phyloP scores from a whole-genome alignment of 1,140 invertebrate species.

The Copidosoma floridanum region DNA sequence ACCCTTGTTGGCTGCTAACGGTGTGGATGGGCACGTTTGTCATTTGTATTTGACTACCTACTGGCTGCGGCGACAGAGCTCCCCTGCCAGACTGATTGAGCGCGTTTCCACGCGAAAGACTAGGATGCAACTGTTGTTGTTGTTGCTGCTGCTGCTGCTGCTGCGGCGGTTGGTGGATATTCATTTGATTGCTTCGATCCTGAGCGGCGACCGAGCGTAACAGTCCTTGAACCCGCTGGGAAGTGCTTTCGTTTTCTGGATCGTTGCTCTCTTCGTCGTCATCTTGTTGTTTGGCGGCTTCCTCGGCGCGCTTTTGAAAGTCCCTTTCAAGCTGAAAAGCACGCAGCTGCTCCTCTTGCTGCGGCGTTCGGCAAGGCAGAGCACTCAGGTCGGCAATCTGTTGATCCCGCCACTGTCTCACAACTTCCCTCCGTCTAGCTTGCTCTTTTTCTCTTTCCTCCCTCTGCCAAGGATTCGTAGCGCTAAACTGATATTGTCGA shows the following conservation, averaged over 20 bases:
- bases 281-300: conserved; percentile 73
- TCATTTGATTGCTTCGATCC: conserved; percentile 30
- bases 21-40: conserved; percentile 40
- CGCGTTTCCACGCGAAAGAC: conserved; percentile 35
- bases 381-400: conserved; percentile 76
- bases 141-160: neutral
- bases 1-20: conserved; percentile 37
- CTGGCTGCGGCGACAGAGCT: conserved; percentile 39
- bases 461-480: conserved; percentile 81
- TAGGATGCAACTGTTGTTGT: neutral
- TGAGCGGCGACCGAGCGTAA: conserved; percentile 47
- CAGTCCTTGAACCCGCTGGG: conserved; percentile 55
- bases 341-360: conserved; percentile 84
- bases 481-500: conserved; percentile 56
- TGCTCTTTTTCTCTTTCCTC: conserved; percentile 84
- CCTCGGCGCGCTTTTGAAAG: conserved; percentile 82
- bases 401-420: conserved; percentile 74
- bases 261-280: conserved; percentile 68
- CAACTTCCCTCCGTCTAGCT: conserved; percentile 68
- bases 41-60: conserved; percentile 42
- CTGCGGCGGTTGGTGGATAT: neutral
- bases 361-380: conserved; percentile 66
- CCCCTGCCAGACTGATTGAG: conserved; percentile 47
- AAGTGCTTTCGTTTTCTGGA: conserved; percentile 41
- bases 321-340: conserved; percentile 82